These are phyloP conservation scores for Plecotus auritus DNA, from an alignment of 2,113 vertebrate species.

Conservation along the genomic window DNA sequence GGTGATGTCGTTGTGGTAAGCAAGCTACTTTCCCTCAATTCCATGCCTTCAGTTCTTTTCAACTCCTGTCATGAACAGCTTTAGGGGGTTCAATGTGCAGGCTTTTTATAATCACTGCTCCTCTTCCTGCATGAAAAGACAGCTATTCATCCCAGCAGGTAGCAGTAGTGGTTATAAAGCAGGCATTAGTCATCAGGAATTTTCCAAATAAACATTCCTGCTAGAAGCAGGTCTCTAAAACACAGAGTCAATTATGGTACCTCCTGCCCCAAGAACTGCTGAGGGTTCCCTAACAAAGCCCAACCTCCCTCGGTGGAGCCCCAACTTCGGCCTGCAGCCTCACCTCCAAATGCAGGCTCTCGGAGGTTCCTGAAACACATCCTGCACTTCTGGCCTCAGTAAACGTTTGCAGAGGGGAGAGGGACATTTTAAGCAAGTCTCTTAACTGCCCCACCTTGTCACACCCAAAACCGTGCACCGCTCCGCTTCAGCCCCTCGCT, in stretches of 20 bases:
- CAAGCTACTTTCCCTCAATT: neutral
- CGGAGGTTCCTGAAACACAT: neutral
- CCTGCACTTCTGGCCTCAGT: neutral
- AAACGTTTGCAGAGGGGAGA: neutral
- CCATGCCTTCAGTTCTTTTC: neutral
- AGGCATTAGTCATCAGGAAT: constrained; percentile 63
- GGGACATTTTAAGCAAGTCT: neutral
- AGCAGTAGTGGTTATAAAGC: neutral
- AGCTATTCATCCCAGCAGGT: constrained; percentile 56
- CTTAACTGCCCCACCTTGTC: neutral
- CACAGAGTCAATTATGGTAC: neutral
- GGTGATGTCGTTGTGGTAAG: neutral
- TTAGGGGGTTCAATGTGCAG: neutral
- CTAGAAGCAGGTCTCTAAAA: constrained; percentile 35
- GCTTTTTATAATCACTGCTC: constrained; percentile 26
- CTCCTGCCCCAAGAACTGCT: neutral
- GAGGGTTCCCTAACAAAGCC: neutral
- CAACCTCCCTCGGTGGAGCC: neutral
- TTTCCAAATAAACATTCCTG: constrained; percentile 57
- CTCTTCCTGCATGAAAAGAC: constrained; percentile 26
- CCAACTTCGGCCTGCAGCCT: neutral
- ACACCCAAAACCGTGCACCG: neutral
- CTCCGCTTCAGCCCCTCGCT: neutral
- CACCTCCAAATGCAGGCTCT: neutral
- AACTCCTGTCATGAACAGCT: neutral